Evolutionary conservation across 2,888 invertebrate species (phyloP).

Genomic region (Drosophila siamana): DNA sequence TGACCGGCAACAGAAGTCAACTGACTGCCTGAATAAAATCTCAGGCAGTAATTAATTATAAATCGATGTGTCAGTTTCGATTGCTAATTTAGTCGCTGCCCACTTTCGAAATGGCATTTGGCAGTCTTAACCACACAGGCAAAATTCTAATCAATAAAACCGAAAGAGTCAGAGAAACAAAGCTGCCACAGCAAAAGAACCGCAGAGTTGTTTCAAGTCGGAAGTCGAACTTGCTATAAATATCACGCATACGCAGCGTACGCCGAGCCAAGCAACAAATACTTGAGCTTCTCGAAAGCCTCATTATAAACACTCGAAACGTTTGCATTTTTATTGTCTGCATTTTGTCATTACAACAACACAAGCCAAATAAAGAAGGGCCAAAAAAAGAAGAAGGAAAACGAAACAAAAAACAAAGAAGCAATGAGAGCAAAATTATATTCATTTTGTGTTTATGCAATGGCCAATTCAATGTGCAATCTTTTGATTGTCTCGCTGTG

Average conservation of each 20-base stretch:
- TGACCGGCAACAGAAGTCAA: slow-evolving; percentile 4
- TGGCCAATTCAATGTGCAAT: slow-evolving; percentile 74
- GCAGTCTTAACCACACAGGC: too few relatives aligned
- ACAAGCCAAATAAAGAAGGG: not conserved
- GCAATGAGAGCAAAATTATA: slow-evolving; percentile 44
- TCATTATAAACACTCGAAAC: slow-evolving; percentile 55
- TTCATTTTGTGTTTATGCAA: slow-evolving; percentile 64
- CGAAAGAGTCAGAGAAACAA: not conserved
- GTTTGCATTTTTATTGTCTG: slow-evolving; percentile 58
- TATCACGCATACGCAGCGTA: slow-evolving; percentile 48
- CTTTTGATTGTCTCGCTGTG: slow-evolving; percentile 32
- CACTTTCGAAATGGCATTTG: too few relatives aligned
- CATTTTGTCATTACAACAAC: slow-evolving; percentile 31
- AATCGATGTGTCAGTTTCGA: too few relatives aligned
- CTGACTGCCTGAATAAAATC: too few relatives aligned
- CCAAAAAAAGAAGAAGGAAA: too few relatives aligned
- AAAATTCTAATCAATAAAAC: not conserved
- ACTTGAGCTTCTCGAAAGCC: slow-evolving; percentile 20
- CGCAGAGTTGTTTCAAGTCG: not conserved
- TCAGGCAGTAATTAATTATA: too few relatives aligned
- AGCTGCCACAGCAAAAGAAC: slow-evolving; percentile 1
- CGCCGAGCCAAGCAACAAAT: not conserved
- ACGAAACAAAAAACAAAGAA: slow-evolving; percentile 8
- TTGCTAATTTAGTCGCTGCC: too few relatives aligned
- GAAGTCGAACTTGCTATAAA: slow-evolving; percentile 11